Evolutionary conservation across 2,113 vertebrate genomes (phyloP).

Genomic region (Marmota monax): DNA sequence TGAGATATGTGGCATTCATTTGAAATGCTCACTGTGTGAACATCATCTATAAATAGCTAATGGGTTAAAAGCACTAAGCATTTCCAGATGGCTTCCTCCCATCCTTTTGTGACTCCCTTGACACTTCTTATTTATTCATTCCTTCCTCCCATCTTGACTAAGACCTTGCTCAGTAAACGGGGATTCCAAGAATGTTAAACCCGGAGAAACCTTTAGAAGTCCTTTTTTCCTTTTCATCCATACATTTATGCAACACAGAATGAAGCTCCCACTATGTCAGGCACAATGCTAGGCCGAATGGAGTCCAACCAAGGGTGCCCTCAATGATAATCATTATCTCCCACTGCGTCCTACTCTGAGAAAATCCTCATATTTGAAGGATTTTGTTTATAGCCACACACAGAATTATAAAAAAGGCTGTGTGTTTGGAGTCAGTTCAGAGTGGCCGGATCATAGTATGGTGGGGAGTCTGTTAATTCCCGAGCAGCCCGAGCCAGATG

Average conservation of each 20-base stretch:
- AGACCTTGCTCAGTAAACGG: not conserved
- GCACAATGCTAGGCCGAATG: not conserved
- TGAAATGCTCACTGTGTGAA: not conserved
- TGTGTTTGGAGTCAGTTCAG: not conserved
- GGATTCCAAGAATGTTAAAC: not conserved
- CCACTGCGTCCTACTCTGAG: not conserved
- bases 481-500: not conserved
- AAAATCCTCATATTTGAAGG: not conserved
- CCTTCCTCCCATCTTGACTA: not conserved
- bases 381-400: not conserved
- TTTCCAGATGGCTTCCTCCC: not conserved
- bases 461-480: not conserved
- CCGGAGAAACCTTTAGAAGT: not conserved
- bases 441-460: not conserved
- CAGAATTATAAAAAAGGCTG: not conserved
- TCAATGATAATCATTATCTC: not conserved
- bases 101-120: not conserved
- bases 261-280: not conserved
- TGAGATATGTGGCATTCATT: not conserved
- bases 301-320: not conserved
- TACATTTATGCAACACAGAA: not conserved
- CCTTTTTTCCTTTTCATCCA: not conserved
- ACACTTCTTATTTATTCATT: not conserved
- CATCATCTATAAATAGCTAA: not conserved
- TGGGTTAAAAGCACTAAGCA: not conserved